These are phyloP conservation scores for Ethmia dodecea DNA, from an alignment of 2,888 invertebrate genomes.

Conservation along the genomic window DNA sequence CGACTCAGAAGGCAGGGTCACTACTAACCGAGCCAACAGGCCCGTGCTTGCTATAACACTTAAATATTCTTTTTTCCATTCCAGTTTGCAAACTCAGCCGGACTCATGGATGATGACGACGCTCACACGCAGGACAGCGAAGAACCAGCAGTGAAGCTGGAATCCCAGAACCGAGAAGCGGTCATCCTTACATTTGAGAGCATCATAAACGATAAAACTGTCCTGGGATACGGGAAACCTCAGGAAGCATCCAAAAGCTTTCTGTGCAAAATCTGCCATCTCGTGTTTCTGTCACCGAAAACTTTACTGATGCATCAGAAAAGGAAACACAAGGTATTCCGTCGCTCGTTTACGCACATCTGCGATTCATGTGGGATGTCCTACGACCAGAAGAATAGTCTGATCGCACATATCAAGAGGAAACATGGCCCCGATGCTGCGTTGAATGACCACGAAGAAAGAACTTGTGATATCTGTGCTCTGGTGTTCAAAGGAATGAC, in stretches of 20 bases:
- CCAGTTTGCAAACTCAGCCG: constrained; percentile 51
- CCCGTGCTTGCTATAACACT: no score
- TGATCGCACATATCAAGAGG: constrained; percentile 56
- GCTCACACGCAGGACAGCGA: constrained; percentile 42
- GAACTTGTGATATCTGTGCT: constrained; percentile 60
- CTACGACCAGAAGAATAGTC: constrained; percentile 59
- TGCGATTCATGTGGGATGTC: constrained; percentile 64
- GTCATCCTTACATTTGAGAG: constrained; percentile 56
- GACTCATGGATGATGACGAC: constrained; percentile 35
- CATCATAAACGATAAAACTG: constrained; percentile 40
- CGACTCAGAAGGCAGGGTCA: no score
- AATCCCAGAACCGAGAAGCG: constrained; percentile 48
- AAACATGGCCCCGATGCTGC: constrained; percentile 52
- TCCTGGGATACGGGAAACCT: constrained; percentile 20
- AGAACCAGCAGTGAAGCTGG: constrained; percentile 49
- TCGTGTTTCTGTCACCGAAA: constrained; percentile 55
- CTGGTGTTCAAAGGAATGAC: constrained; percentile 60
- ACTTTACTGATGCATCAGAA: constrained; percentile 58
- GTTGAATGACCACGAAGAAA: constrained; percentile 47
- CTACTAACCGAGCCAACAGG: no score
- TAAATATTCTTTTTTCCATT: constrained; percentile 16
- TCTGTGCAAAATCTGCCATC: constrained; percentile 60
- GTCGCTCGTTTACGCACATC: constrained; percentile 47
- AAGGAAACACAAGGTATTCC: constrained; percentile 51
- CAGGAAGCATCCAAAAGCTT: constrained; percentile 22